phyloP scores from a whole-genome alignment of 2,797 vertebrate species.

The Cuniculus paca region DNA sequence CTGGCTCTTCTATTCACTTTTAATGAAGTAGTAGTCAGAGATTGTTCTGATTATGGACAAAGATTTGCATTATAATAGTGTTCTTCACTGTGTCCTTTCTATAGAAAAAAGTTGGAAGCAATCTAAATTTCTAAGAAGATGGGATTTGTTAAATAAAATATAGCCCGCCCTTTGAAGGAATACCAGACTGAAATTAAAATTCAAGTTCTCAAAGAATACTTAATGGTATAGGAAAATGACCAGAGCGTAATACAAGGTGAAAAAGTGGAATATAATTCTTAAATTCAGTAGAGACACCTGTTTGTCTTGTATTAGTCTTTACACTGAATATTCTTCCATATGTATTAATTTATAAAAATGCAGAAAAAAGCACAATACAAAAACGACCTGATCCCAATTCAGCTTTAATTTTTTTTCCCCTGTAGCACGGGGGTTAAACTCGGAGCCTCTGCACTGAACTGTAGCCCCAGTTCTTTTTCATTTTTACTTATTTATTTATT shows the following conservation, averaged over 20 bases:
- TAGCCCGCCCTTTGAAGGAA: conserved; percentile 46
- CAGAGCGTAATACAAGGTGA: neutral
- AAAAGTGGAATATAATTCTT: neutral
- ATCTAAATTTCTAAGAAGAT: conserved; percentile 65
- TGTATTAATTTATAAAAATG: conserved; percentile 34
- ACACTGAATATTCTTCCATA: neutral
- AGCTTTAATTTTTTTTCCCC: neutral
- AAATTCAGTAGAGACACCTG: neutral
- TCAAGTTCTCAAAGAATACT: conserved; percentile 65
- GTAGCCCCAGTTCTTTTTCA: neutral
- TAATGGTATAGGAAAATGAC: conserved; percentile 18
- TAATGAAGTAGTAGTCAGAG: neutral
- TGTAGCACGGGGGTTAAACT: neutral
- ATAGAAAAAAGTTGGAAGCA: conserved; percentile 53
- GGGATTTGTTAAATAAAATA: conserved; percentile 68
- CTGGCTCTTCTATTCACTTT: neutral
- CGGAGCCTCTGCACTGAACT: neutral
- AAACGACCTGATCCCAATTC: neutral
- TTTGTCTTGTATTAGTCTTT: neutral
- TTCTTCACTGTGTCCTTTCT: conserved; percentile 34
- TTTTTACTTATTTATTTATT: too few species aligned
- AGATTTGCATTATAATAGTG: neutral
- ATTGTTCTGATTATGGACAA: neutral
- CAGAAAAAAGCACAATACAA: neutral
- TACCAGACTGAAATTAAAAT: conserved; percentile 50